phyloP scores from a whole-genome alignment of 2,113 vertebrate species.

The Platysteira castanea region DNA sequence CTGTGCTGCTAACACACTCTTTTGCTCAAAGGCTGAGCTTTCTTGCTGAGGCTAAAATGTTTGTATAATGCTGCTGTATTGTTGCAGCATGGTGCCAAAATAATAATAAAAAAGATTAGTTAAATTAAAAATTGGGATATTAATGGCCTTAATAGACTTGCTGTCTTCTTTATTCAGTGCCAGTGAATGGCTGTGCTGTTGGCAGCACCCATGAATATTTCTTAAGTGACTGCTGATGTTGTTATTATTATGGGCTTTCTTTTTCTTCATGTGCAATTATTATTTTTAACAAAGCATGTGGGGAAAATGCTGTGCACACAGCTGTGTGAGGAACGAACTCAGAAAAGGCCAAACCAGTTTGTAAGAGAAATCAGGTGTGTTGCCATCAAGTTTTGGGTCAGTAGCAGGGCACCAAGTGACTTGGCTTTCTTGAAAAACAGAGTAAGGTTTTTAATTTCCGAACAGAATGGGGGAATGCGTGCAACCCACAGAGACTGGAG shows the following conservation, averaged over 20 bases:
- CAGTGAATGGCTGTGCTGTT: neutral
- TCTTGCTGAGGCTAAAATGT: neutral
- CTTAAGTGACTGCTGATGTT: neutral
- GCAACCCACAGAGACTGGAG: constrained; percentile 49
- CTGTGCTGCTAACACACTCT: neutral
- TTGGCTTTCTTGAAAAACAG: neutral
- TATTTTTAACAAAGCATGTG: neutral
- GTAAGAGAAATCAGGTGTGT: constrained; percentile 41
- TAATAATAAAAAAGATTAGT: neutral
- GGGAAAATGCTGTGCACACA: neutral
- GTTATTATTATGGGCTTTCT: neutral
- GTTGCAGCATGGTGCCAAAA: neutral
- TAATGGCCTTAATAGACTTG: neutral
- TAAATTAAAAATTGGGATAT: neutral
- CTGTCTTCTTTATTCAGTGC: neutral
- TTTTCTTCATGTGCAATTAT: neutral
- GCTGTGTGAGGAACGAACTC: neutral
- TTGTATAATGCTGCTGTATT: neutral
- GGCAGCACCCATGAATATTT: neutral
- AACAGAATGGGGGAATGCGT: neutral
- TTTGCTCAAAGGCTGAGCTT: neutral
- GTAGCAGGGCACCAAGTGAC: neutral
- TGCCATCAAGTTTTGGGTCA: constrained; percentile 38
- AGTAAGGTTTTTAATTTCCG: constrained; percentile 1
- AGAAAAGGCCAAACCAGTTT: neutral